phyloP scores from a whole-genome alignment of 1,140 invertebrate genomes.

The Lepidurus couesii region DNA sequence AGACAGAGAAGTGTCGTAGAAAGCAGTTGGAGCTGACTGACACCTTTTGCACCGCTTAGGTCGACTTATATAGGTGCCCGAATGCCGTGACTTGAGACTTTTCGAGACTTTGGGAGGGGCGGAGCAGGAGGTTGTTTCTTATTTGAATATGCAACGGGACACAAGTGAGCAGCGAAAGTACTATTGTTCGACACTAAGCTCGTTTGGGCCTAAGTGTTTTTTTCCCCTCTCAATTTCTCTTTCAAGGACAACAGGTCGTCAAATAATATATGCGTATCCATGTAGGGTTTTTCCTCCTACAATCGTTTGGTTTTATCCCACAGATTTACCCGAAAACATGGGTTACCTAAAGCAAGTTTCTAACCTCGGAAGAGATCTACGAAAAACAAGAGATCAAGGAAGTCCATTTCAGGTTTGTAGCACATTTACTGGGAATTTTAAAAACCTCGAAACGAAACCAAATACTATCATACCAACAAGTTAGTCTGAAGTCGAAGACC shows the following conservation, averaged over 20 bases:
- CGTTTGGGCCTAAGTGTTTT: constrained; percentile 14
- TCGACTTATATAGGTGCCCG: not conserved
- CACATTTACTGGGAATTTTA: too few species aligned
- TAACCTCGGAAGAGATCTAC: too few species aligned
- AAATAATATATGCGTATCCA: not conserved
- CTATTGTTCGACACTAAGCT: not conserved
- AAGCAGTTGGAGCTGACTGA: constrained; percentile 10
- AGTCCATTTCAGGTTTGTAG: too few species aligned
- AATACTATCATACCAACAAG: too few species aligned
- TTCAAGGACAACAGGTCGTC: not conserved
- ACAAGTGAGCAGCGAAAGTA: not conserved
- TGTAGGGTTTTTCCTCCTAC: not conserved
- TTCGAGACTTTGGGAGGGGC: not conserved
- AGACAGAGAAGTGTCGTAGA: not conserved
- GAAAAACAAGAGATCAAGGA: too few species aligned
- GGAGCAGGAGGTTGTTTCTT: not conserved
- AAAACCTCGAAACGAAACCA: too few species aligned
- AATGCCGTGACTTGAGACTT: not conserved
- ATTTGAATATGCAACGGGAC: constrained; percentile 15
- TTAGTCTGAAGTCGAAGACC: too few species aligned
- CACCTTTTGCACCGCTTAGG: not conserved
- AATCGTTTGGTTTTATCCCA: not conserved
- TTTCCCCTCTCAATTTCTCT: not conserved
- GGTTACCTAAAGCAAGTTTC: too few species aligned
- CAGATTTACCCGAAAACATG: not conserved